Conservation (phyloP, 2,113 vertebrate genomes). For the Geococcyx californianus region DNA sequence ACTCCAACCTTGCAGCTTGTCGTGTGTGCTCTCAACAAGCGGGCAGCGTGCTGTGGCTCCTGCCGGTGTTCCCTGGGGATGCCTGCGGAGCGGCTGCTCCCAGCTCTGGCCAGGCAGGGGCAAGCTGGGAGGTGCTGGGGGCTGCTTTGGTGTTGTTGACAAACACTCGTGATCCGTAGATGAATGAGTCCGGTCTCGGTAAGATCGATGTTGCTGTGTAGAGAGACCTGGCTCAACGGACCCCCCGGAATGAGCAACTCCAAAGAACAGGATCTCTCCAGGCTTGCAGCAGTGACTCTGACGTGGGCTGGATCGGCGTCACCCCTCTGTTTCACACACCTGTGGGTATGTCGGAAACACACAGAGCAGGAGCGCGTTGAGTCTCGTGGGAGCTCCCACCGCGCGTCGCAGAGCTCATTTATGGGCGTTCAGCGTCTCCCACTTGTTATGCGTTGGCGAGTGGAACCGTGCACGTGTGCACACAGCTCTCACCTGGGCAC, state of each 20-base stretch:
- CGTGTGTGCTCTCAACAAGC: accelerated
- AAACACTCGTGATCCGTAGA: not conserved
- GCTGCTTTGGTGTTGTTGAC: not conserved
- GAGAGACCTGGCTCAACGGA: not conserved
- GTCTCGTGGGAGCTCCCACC: accelerated
- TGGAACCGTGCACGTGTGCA: not conserved
- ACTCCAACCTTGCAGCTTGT: accelerated
- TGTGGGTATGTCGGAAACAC: accelerated
- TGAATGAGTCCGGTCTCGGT: accelerated
- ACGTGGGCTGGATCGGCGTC: not conserved
- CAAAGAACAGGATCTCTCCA: not conserved
- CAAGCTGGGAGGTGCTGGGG: accelerated
- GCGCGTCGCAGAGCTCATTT: not conserved
- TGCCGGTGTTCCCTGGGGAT: not conserved
- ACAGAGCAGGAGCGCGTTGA: not conserved
- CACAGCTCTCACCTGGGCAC: not conserved
- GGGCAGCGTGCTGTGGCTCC: not conserved
- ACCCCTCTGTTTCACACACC: accelerated
- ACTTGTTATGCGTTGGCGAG: not conserved
- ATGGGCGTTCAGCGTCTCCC: not conserved
- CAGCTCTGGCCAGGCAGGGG: not conserved
- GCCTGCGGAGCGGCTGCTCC: not conserved
- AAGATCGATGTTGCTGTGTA: not conserved
- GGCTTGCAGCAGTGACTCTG: accelerated
- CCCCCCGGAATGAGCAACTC: not conserved